Base-by-base conservation (phyloP, 1,140 invertebrate species). In the Rhyzopertha dominica region DNA sequence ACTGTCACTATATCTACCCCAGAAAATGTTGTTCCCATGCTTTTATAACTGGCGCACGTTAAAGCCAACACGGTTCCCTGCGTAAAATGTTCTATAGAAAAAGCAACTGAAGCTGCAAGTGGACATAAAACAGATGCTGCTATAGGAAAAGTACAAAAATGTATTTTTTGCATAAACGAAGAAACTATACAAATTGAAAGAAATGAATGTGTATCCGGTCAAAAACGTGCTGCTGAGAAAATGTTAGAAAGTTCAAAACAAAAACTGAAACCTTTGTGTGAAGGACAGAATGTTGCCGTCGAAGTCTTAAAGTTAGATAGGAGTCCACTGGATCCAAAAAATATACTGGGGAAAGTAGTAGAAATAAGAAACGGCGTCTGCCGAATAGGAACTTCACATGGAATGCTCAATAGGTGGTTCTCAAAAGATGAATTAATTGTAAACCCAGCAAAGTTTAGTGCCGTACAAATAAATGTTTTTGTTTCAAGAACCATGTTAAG, bases 191-290 rank as follows among this genome's bases (percentile, higher is more conserved):
- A 40, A 28, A 22, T 19, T 23, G 43, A 56, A 54, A 56, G 51
- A 40, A 49, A 24, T 30, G 28, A 54, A 29, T 49, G 43, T 29
- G 35, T 47, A 25, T 12, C 36, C 14, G 49, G 51, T 35, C 48
- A 54, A 49, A 53, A 53, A 49, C 46, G 50, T 41, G 50, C 50
- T 17, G 53, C 55, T 37, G 49, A 58, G 22, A 53, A 60, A 58
- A 58, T 53, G 47, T 26, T 40, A 32, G 28, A 49, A 13, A 23
- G 17, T 5, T 42, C 48, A n/a, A 36, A 44, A 29, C 47, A 57
- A 30, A 59, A 55, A 48, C 51, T 58, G 10, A 48, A 39, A 51
- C 25, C 47, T 44, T 40, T 55, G n/a, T 14, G 49, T 31, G 36
- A 50, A 22, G 47, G 49, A 10, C 17, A 51, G 38, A 43, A 42